Evolutionary conservation across 2,888 invertebrate genomes (phyloP), one percentile per base, ranked within the genome.

Genomic region (Cantharis rustica): DNA sequence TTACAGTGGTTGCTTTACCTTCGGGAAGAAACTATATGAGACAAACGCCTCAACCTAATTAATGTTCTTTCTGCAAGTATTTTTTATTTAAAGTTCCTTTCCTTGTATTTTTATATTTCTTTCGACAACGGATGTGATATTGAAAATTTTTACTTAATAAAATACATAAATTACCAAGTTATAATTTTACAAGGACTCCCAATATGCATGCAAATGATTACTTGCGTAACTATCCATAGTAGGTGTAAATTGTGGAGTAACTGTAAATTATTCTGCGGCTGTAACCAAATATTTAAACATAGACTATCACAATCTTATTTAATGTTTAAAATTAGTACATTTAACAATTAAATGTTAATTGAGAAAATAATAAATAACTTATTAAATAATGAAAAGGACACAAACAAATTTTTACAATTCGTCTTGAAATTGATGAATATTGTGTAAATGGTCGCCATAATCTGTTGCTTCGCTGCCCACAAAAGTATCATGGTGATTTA

Each of bases 381-480:
- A 23, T 2, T n/a, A 11, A 66, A n/a, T 66, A 66, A 20, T 20
- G 13, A 66, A 20, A 66, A 20, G 16, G 13, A 66, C 13, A 16
- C 20, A 20, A 16, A 20, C 64, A 66, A 17, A 20, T 20, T 16
- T 81, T 91, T 90, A 95, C 80, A 97, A 91, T 87, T 97, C 97
- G 85, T 97, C 97, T 75, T 91, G 89, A 83, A 96, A 94, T 79
- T 91, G 90, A 84, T 95, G 93, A 72, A 95, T 93, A 80, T 95
- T 94, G 82, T 95, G 92, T 77, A 96, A 89, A 86, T 96, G 95
- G 85, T 95, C 93, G 13, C 96, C 96, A 88, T 95, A 95, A 89
- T 96, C 95, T 0, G 96, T 95, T 7, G 94, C 96, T 89, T 98
- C 97, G 85, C 96, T 96, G 72, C 98, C 97, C 4, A 98, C 98